Base-by-base conservation (phyloP, 1,140 invertebrate species). In the Trichoplusia ni region DNA sequence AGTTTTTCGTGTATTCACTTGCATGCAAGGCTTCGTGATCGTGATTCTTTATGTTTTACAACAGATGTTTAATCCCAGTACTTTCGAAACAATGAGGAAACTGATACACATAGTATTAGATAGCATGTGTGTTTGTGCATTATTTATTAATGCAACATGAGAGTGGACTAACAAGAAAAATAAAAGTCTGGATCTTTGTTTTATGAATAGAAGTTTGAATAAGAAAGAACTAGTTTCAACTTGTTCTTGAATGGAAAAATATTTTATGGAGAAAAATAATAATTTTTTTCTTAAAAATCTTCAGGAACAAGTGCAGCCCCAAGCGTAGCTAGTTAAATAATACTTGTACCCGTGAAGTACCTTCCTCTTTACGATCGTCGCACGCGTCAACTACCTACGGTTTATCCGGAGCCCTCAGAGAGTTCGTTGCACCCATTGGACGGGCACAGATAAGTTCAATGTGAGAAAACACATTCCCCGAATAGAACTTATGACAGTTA, bases 381-480 rank as follows among this genome's bases (percentile, higher is more conserved):
- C 49, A 62, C 38, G 29, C 31, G 37, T 42, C 33, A 27, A 19
- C 14, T 42, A 21, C 40, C 23, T n/a, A n/a, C 27, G 44, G 59
- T 64, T 65, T 59, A 67, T 58, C 49, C 64, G n/a, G 58, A 69
- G 64, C 61, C 67, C 67, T 67, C 35, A 63, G 35, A 62, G 37
- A 70, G 71, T 65, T 74, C 76, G 53, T 71, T 69, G 69, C 59
- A 69, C 73, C 46, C 42, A 51, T 29, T 53, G 38, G 51, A 37
- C 38, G 64, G 31, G 53, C 49, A 40, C 35, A 71, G 76, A 79
- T 79, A 79, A 73, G 53, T 71, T 69, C n/a, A 78, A 72, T 73
- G 73, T 69, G 73, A 73, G 76, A 79, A 77, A 76, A 72, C 62
- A 78, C 42, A 58, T 71, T 71, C 66, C 33, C 38, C 63, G 46